phyloP scores from a whole-genome alignment of 2,888 invertebrate genomes.

The Odontocolon sp. region DNA sequence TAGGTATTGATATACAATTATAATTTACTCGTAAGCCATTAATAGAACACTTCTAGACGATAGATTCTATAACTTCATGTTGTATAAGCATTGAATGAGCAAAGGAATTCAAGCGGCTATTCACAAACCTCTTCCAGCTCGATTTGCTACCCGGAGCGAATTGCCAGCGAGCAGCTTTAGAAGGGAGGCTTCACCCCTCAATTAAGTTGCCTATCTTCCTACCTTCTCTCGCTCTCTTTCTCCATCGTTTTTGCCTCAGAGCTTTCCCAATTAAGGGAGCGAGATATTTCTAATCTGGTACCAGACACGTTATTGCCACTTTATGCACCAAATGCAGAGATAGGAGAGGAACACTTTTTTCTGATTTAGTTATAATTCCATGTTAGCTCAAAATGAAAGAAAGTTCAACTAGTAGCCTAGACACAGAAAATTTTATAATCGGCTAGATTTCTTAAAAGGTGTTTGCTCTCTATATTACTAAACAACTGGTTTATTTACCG shows the following conservation, averaged over 20 bases:
- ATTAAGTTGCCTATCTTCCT: slow-evolving; percentile 3
- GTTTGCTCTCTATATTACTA: too few species aligned
- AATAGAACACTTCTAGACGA: background rate
- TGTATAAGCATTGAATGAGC: slow-evolving; percentile 8
- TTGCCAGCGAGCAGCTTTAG: slow-evolving; percentile 7
- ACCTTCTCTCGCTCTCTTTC: slow-evolving; percentile 13
- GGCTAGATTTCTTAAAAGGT: too few species aligned
- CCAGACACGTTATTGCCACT: background rate
- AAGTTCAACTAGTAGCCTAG: too few species aligned
- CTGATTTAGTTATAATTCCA: too few species aligned
- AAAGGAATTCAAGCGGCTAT: slow-evolving; percentile 13
- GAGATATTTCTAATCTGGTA: slow-evolving; percentile 29
- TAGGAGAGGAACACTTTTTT: background rate
- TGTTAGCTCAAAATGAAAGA: too few species aligned
- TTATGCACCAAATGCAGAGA: too few species aligned
- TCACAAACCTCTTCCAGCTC: slow-evolving; percentile 18
- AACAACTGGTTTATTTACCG: background rate
- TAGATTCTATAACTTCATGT: slow-evolving; percentile 30
- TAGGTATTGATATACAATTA: too few species aligned
- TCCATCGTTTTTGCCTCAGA: background rate
- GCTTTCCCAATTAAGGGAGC: slow-evolving; percentile 13
- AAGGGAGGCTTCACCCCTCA: slow-evolving; percentile 13
- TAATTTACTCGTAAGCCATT: background rate
- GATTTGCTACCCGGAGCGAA: slow-evolving; percentile 17
- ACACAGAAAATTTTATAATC: background rate